Base-by-base conservation (phyloP, 2,888 invertebrate genomes). In the Aethes cnicana region DNA sequence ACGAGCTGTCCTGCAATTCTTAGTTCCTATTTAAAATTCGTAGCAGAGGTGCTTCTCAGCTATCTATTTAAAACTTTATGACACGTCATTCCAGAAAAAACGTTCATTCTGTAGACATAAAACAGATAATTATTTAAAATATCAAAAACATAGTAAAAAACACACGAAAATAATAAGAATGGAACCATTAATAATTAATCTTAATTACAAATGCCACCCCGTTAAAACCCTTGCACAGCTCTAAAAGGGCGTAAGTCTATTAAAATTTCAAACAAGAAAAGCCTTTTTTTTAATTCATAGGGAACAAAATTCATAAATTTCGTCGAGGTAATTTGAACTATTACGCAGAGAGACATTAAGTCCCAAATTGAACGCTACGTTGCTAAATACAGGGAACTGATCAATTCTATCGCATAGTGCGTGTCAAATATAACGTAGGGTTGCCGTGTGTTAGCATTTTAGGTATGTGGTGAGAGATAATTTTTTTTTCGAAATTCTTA, bases 121-220 rank as follows among this genome's bases (percentile, higher is more conserved):
- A n/a, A n/a, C n/a, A n/a, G n/a, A n/a, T n/a, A n/a, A n/a, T n/a
- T n/a, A n/a, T n/a, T n/a, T n/a, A n/a, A n/a, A n/a, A n/a, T n/a
- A n/a, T n/a, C n/a, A n/a, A n/a, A n/a, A n/a, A n/a, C n/a, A n/a
- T n/a, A n/a, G n/a, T n/a, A 18, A 26, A 26, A 23, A 7, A 12
- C 1, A 1, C 4, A 37, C 6, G 23, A 21, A 9, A 23, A 32
- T 9, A 17, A 9, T n/a, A 21, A 30, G 59, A 53, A 61, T 59
- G 55, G 57, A 64, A 65, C 62, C 59, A 53, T 68, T 62, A 62
- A 65, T 68, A 62, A 66, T 68, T 62, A 62, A 66, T 63, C 60
- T 9, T 23, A 39, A 32, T 47, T 23, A 39, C 23, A 32, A 47
- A 11, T n/a, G 30, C 20, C 26, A 36, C 44, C 21, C 56, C 48